Percentiles rank a stretch among this genome's conserved stretches.
Evolutionary conservation across 2,888 invertebrate genomes (phyloP).

Genomic region (Gnatocerus cornutus): DNA sequence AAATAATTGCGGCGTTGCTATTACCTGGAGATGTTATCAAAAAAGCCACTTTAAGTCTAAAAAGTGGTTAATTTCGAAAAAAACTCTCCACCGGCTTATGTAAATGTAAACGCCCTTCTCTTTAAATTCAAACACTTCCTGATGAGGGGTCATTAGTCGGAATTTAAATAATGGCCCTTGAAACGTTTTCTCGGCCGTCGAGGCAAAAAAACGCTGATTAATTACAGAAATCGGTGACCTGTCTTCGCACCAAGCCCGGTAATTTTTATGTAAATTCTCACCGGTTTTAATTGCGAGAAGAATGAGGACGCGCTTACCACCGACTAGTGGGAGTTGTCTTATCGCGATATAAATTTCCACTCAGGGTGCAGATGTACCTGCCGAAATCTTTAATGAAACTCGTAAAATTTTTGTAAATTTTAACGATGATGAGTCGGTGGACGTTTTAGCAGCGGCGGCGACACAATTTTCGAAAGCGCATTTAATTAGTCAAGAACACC

Average conservation of each 20-base stretch:
- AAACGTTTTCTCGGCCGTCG: background rate
- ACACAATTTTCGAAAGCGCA: constrained; percentile 1
- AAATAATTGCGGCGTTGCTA: constrained; percentile 22
- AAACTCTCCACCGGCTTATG: constrained; percentile 3
- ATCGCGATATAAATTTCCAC: constrained; percentile 14
- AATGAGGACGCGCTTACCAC: constrained; percentile 15
- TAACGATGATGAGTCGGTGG: no score
- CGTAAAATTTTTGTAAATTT: no score
- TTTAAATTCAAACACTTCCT: constrained; percentile 24
- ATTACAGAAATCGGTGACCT: background rate
- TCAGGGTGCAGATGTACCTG: constrained; percentile 1
- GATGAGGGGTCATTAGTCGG: constrained; percentile 32
- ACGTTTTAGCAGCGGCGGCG: no score
- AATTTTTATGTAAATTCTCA: constrained; percentile 28
- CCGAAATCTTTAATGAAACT: no score
- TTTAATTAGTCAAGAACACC: background rate
- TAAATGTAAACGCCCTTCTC: constrained; percentile 6
- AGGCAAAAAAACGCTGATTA: background rate
- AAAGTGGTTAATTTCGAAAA: background rate
- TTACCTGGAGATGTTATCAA: constrained; percentile 30
- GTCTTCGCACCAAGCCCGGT: background rate
- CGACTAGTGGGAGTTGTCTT: no score
- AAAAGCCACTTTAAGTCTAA: background rate
- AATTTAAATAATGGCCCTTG: constrained; percentile 18
- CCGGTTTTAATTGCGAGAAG: constrained; percentile 24